Evolutionary conservation across 1,140 invertebrate species (phyloP), one percentile per base, ranked within the genome.

Genomic region (Neoseiulus cucumeris): DNA sequence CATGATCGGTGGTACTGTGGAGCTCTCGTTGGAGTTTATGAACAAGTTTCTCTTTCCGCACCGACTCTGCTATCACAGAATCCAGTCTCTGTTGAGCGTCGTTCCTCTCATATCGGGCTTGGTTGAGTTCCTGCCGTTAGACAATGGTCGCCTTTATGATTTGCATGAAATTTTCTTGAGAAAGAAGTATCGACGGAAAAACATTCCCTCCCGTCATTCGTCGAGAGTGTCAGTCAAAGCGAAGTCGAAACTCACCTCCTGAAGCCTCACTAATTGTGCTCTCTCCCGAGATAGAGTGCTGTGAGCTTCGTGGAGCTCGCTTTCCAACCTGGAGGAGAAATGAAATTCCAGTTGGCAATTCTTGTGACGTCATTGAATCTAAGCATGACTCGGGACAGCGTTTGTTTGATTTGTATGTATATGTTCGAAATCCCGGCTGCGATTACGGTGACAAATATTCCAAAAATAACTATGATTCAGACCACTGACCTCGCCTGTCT

Each of bases 231-330:
- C n/a, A n/a, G n/a, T n/a, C n/a, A n/a, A n/a, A n/a, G n/a, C n/a
- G n/a, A n/a, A n/a, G n/a, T n/a, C n/a, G n/a, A n/a, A n/a, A n/a
- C 22, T 59, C 22, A 59, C 51, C 51, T 59, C 51, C 22, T 59
- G 51, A n/a, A 59, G 51, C 51, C 22, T 25, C 51, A 59, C 25
- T 2, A 59, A 29, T 2, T 59, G 17, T 17, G 51, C 51, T 25
- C 51, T 59, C 51, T 59, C 51, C 2, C 51, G 51, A 33, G 25
- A 17, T 12, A 59, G 51, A 25, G 51, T 18, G 9, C 17, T 29
- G 14, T 59, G 51, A 59, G 51, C 51, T n/a, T 59, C 51, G 1
- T 25, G 25, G 4, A 59, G 51, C 12, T 59, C 51, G 22, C 14
- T 14, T 59, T 59, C 51, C 25, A 59, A 33, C 33, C 51, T 59